Conservation (phyloP, 2,797 vertebrate species). For the Spinibarbus caldwelli region DNA sequence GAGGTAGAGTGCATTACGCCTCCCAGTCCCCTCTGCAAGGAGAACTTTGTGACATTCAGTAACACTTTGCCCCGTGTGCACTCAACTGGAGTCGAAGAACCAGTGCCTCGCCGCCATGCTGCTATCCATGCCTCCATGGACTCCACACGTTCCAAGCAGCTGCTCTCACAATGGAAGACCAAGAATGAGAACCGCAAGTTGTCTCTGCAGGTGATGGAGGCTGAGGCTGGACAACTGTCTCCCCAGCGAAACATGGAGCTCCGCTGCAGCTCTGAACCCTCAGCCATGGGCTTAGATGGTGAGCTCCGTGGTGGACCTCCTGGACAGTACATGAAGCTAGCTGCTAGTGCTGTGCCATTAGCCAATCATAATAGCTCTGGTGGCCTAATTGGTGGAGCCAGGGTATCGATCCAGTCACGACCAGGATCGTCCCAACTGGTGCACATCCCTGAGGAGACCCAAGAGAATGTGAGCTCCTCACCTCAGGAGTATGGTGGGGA, state of each 20-base stretch:
- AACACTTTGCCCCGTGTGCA: conserved; percentile 96
- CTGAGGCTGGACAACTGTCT: conserved; percentile 78
- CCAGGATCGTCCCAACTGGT: conserved; percentile 96
- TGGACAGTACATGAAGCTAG: conserved; percentile 58
- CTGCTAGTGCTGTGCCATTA: conserved; percentile 72
- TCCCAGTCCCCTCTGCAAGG: conserved; percentile 87
- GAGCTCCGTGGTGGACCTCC: conserved; percentile 74
- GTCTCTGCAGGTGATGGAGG: conserved; percentile 89
- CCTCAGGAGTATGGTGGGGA: conserved; percentile 75
- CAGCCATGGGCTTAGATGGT: conserved; percentile 86
- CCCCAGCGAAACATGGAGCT: conserved; percentile 91
- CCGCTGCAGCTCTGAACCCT: conserved; percentile 88
- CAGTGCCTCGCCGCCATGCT: conserved; percentile 87
- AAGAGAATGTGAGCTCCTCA: conserved; percentile 84
- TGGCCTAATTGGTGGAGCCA: conserved; percentile 86
- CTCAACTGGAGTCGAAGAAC: conserved; percentile 89
- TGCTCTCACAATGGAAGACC: conserved; percentile 97
- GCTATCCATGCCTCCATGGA: conserved; percentile 96
- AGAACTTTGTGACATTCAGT: conserved; percentile 92
- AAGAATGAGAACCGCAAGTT: conserved; percentile 91
- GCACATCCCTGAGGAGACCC: conserved; percentile 96
- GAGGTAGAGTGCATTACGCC: conserved; percentile 90
- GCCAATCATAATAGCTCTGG: conserved; percentile 81
- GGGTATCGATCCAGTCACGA: conserved; percentile 92
- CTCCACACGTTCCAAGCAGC: conserved; percentile 93